Conservation (phyloP, 2,888 invertebrate genomes). For the Ormyrus nitidulus region DNA sequence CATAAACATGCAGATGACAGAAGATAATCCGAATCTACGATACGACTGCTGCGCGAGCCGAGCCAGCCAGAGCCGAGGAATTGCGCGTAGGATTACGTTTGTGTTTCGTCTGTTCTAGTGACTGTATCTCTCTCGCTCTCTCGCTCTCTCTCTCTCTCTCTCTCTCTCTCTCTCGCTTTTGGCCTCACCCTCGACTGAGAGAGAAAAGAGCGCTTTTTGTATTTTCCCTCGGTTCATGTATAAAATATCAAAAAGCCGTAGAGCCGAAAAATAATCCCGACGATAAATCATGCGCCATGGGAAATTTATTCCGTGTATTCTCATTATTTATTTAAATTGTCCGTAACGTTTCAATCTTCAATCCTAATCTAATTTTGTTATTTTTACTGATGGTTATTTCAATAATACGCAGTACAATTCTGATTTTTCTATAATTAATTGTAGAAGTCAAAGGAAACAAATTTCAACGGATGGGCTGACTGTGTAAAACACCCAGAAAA, state of each 20-base stretch:
- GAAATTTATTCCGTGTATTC: slow-evolving; percentile 28
- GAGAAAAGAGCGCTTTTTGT: background rate
- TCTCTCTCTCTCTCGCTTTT: slow-evolving; percentile 6
- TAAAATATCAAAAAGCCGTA: slow-evolving; percentile 49
- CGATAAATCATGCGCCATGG: slow-evolving; percentile 35
- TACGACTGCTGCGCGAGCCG: slow-evolving; percentile 47
- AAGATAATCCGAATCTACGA: slow-evolving; percentile 73
- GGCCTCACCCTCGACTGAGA: background rate
- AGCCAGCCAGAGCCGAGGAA: slow-evolving; percentile 31
- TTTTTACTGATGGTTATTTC: no score
- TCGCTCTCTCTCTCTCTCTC: background rate
- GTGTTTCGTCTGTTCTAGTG: slow-evolving; percentile 54
- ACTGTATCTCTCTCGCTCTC: background rate
- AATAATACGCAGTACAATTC: no score
- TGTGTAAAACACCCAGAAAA: no score
- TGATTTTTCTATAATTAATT: no score
- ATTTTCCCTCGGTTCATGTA: slow-evolving; percentile 25
- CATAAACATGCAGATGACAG: slow-evolving; percentile 73
- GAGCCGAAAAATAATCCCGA: slow-evolving; percentile 42
- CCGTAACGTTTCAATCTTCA: slow-evolving; percentile 41
- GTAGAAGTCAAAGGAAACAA: no score
- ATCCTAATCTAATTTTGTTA: no score
- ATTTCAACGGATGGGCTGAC: no score
- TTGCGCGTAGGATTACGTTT: slow-evolving; percentile 69
- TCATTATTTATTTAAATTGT: slow-evolving; percentile 26